Evolutionary conservation across 2,888 invertebrate genomes (phyloP), one percentile per base, ranked within the genome.

Genomic region (Agonopterix subpropinquella): DNA sequence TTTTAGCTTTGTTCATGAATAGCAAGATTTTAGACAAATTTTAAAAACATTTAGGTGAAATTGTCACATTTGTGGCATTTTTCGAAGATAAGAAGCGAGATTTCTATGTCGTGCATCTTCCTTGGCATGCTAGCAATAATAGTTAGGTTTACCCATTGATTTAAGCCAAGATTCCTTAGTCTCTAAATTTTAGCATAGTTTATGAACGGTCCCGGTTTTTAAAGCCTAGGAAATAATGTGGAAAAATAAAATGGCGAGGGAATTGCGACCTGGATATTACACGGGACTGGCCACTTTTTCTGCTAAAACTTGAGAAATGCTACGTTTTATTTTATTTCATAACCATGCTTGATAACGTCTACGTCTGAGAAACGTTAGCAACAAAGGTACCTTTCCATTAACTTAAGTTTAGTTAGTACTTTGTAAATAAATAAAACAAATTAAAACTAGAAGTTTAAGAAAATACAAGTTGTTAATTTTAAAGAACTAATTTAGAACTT

Each of bases 211-310:
- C 65, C 64, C 54, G 11, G 67, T 72, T 73, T 71, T 72, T 71
- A 72, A 70, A 68, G 47, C 52, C 54, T 50, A 56, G 55, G 58
- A 61, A 61, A 65, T 73, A 67, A 75, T 70, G 64, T 62, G 64
- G 61, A 67, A 42, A 68, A 67, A 72, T 69, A 69, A 67, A 73
- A 75, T 68, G 61, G 58, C 57, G 59, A 52, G 47, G 54, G 56
- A 45, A 41, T 45, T 41, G 44, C 15, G 45, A 41, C 41, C 42
- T 45, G 48, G 45, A 48, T 48, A 44, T 43, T 48, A 48, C 41
- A 18, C 10, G 9, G 43, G 15, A 42, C 13, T 37, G 47, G 43
- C 11, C 47, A 47, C 43, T 47, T 44, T 43, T 41, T 36, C 8
- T 11, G 37, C 36, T 35, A 36, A 11, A 43, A 36, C 47, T 43